Evolutionary conservation across 2,113 vertebrate species (phyloP).

Genomic region (Piaya cayana): DNA sequence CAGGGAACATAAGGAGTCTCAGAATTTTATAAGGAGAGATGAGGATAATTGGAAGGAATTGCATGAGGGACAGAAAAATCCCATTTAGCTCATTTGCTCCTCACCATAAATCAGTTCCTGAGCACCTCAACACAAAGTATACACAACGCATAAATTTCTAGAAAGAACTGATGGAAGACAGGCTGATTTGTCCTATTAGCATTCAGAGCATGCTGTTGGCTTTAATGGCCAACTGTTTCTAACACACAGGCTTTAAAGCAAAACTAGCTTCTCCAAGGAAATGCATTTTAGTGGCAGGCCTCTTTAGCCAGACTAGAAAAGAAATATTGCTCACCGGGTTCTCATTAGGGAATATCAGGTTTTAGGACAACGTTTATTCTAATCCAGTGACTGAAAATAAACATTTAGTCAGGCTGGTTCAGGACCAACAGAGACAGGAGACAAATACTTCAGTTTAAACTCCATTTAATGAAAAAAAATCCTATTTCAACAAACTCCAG

Average conservation of each 20-base stretch:
- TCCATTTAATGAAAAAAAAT: background rate
- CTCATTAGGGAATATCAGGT: background rate
- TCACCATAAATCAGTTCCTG: background rate
- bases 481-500: background rate
- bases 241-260: background rate
- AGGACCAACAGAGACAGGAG: background rate
- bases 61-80: background rate
- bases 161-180: background rate
- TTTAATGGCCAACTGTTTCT: background rate
- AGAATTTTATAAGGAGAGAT: background rate
- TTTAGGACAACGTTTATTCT: slow-evolving; percentile 20
- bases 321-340: background rate
- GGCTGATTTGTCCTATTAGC: background rate
- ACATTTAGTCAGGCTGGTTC: background rate
- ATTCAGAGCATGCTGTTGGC: background rate
- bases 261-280: background rate
- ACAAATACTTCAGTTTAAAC: background rate
- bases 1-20: background rate
- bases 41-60: background rate
- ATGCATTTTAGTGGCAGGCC: background rate
- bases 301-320: background rate
- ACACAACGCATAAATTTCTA: background rate
- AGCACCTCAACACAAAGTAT: background rate
- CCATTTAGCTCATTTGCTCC: background rate
- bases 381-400: background rate